Base-by-base conservation (phyloP, 2,797 vertebrate genomes). In the Pangasius macronema region DNA sequence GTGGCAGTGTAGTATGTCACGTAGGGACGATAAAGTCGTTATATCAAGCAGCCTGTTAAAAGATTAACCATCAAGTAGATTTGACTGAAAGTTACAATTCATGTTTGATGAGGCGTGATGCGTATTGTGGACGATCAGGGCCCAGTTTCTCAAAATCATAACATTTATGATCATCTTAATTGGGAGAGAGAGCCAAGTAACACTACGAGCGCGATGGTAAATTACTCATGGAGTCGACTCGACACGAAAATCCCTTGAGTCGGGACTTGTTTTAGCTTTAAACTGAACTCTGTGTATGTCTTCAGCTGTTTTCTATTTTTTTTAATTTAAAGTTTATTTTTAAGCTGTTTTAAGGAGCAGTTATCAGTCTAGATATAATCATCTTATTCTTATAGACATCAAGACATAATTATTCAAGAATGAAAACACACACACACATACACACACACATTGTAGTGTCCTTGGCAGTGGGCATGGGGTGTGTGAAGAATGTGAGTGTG, bases 401-500 rank as follows among this genome's bases (percentile, higher is more conserved):
- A 6, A 53, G 27, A 72, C 22, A 55, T 81, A 70, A 33, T 14
- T 61, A 16, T 61, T 14, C 77, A 81, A 16, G 57, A 59, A 81
- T 27, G 22, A 59, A 27, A 59, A 80, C 57, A 51, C 55, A 76
- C 68, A 70, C n/a, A 30, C n/a, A 67, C n/a, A 30, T 30, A n/a
- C 72, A 51, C 73, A 76, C 63, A 59, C 53, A 86, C 61, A 67
- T 11, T 42, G 72, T 91, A 84, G 85, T 85, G 77, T 83, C 87
- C 87, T 91, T 90, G 89, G 88, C 89, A 42, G 49, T 73, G 76
- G 82, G 85, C 82, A 82, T 36, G 68, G 68, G 61, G 79, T 30
- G 80, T 86, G 84, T 86, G 77, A 81, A 89, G 85, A 88, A 89
- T 89, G 83, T 79, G 83, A 16, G 84, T 22, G 75, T 90, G 91